Percentiles rank a stretch among this genome's conserved stretches.
These are phyloP conservation scores for Neoseiulus cucumeris DNA, from an alignment of 1,140 invertebrate genomes.

Conservation along the genomic window DNA sequence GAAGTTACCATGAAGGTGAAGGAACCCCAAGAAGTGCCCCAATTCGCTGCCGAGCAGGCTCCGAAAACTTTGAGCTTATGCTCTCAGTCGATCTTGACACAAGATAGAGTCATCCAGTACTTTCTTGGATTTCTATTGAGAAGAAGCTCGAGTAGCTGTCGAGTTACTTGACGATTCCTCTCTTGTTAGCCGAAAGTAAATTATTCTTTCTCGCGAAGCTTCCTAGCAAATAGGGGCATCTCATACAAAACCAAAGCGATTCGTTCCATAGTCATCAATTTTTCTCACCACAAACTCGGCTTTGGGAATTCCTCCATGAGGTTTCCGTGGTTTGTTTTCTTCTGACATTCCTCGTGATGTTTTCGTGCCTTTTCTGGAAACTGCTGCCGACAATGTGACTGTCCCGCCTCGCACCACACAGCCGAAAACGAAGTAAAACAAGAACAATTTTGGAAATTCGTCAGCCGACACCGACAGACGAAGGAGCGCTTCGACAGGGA, in stretches of 20 bases:
- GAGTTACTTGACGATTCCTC: too few relatives aligned
- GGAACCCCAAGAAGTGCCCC: constrained; percentile 12
- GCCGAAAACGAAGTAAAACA: not conserved
- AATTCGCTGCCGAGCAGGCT: constrained; percentile 14
- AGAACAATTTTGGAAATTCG: not conserved
- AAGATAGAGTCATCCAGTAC: too few relatives aligned
- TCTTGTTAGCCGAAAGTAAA: too few relatives aligned
- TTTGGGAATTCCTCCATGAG: constrained; percentile 18
- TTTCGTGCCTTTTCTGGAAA: not conserved
- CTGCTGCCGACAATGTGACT: not conserved
- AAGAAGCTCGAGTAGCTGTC: too few relatives aligned
- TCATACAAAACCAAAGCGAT: not conserved
- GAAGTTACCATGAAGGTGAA: not conserved
- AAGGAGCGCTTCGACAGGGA: not conserved
- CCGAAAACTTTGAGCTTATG: too few relatives aligned
- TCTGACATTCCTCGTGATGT: not conserved
- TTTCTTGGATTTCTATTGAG: too few relatives aligned
- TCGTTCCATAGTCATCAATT: not conserved
- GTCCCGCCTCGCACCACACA: not conserved
- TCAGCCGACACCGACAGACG: not conserved
- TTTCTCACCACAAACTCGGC: constrained; percentile 21
- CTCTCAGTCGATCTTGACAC: too few relatives aligned
- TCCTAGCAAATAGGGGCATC: constrained; percentile 12
- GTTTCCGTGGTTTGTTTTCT: not conserved
- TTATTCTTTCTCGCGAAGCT: too few relatives aligned